A percentile compares a stretch with the other conserved stretches of the same genome.
Conservation (phyloP, 2,797 vertebrate genomes). For the Numenius phaeopus region DNA sequence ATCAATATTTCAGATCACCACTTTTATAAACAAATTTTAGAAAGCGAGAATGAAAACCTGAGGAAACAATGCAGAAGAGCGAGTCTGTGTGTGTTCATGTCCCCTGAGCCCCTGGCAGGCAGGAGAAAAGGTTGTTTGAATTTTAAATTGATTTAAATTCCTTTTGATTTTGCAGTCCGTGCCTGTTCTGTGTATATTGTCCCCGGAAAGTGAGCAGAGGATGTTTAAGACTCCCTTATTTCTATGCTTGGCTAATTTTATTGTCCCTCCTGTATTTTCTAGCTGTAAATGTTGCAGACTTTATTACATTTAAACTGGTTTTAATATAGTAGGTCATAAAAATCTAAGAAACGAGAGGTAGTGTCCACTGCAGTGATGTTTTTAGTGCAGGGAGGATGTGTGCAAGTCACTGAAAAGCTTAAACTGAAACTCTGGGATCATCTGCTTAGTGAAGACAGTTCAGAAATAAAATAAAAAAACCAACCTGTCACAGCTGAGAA, state of each 20-base stretch:
- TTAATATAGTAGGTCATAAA: conserved; percentile 71
- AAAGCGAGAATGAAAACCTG: conserved; percentile 6
- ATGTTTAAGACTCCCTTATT: conserved; percentile 54
- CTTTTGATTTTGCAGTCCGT: background rate
- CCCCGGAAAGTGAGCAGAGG: conserved; percentile 14
- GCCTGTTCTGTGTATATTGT: conserved; percentile 31
- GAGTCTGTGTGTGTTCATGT: background rate
- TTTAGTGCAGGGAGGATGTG: background rate
- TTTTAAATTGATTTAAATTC: conserved; percentile 57
- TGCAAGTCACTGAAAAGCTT: conserved; percentile 2
- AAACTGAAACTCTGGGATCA: conserved; percentile 33
- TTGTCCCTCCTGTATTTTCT: conserved; percentile 69
- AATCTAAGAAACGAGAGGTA: background rate
- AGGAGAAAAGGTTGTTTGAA: conserved; percentile 33
- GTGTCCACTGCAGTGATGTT: conserved; percentile 17
- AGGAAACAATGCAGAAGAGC: conserved; percentile 16
- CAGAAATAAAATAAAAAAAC: background rate
- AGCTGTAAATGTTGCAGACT: conserved; percentile 70
- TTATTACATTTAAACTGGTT: conserved; percentile 74
- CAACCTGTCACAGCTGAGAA: background rate
- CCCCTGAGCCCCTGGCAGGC: background rate
- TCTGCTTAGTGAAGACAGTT: conserved; percentile 9
- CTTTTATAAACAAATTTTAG: conserved; percentile 42
- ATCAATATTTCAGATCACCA: conserved; percentile 20
- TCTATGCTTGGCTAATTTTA: conserved; percentile 76